Conservation (phyloP, 2,797 vertebrate genomes). For the Neopelma chrysocephalum region DNA sequence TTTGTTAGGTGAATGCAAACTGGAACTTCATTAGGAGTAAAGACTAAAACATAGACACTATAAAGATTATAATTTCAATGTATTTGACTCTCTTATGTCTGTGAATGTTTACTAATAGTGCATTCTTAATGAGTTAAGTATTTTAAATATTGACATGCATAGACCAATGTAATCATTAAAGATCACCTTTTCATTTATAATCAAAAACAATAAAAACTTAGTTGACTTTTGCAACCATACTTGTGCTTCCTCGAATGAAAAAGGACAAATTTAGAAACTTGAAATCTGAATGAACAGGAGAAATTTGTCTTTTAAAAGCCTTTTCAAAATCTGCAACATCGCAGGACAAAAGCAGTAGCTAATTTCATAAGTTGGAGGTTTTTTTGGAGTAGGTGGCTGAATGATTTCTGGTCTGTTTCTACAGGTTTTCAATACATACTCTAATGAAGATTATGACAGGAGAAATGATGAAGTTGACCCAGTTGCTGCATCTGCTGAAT, state of each 20-base stretch:
- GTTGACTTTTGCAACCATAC: not conserved
- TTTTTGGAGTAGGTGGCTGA: not conserved
- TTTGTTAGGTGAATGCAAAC: not conserved
- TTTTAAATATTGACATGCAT: not conserved
- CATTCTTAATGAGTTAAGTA: not conserved
- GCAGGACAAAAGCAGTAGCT: not conserved
- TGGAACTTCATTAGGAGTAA: not conserved
- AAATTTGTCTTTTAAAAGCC: not conserved
- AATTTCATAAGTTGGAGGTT: not conserved
- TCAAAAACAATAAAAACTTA: not conserved
- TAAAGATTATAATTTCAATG: not conserved
- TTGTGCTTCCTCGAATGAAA: not conserved
- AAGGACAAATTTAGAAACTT: not conserved
- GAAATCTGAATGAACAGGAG: not conserved
- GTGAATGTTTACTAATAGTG: not conserved
- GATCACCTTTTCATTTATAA: not conserved
- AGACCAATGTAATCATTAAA: not conserved
- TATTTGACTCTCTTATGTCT: not conserved
- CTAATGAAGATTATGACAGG: slow-evolving; percentile 96
- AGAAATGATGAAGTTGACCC: slow-evolving; percentile 97
- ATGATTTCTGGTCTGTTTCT: slow-evolving; percentile 3
- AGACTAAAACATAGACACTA: not conserved
- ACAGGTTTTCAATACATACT: slow-evolving; percentile 97
- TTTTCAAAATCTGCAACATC: not conserved
- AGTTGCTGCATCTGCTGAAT: slow-evolving; percentile 96